phyloP scores from a whole-genome alignment of 30 jellyfish, hydroid and myxozoan genomes.

The Turritopsis dohrnii region DNA sequence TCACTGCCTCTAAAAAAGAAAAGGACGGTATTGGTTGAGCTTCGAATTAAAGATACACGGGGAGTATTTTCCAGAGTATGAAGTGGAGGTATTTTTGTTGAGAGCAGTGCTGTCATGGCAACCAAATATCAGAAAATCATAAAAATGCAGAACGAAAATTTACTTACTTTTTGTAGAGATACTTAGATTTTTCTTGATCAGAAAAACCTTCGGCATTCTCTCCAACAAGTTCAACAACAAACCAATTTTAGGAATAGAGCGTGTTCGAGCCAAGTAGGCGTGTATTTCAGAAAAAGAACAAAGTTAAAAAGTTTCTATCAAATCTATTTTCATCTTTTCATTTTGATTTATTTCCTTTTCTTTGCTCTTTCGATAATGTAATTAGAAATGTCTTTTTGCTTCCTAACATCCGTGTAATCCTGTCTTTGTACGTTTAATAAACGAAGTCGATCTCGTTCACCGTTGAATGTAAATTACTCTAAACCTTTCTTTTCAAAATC shows the following conservation, averaged over 20 bases:
- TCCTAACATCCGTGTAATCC: not conserved
- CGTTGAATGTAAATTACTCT: not conserved
- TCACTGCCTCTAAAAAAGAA: not conserved
- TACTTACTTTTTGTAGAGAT: not conserved
- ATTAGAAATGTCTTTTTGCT: not conserved
- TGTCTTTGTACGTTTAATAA: not conserved
- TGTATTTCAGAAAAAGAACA: not conserved
- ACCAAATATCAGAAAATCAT: too few species aligned
- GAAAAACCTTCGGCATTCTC: not conserved
- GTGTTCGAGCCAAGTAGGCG: not conserved
- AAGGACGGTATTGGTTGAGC: not conserved
- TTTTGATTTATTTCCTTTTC: not conserved
- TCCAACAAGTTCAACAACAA: not conserved
- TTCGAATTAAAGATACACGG: too few species aligned
- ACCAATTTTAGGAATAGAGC: not conserved
- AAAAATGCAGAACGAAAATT: not conserved
- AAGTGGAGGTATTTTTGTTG: too few species aligned
- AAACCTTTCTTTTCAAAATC: not conserved
- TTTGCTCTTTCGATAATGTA: not conserved
- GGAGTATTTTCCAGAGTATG: too few species aligned
- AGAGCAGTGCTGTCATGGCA: too few species aligned
- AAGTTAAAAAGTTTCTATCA: not conserved
- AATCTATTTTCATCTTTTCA: not conserved
- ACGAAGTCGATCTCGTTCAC: not conserved
- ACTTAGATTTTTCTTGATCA: not conserved